Evolutionary conservation across 2,888 invertebrate species (phyloP).

Genomic region (Amphipoea lucens): DNA sequence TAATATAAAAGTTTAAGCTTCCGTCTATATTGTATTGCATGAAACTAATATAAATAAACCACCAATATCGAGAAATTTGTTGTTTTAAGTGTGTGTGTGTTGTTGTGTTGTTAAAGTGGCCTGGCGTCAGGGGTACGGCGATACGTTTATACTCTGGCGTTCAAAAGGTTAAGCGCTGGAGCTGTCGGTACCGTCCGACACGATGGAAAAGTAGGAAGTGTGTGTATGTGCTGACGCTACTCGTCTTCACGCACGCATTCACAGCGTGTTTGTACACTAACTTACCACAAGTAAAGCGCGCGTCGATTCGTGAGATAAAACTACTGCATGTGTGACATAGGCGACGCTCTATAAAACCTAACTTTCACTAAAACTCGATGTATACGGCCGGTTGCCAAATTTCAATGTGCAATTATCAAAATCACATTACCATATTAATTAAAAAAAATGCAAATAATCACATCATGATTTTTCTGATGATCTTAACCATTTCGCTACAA

Average conservation of each 20-base stretch:
- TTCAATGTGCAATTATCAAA: constrained; percentile 1
- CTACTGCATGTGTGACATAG: not conserved
- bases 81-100: too few species aligned
- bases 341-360: not conserved
- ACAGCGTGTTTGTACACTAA: too few species aligned
- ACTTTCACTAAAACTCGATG: not conserved
- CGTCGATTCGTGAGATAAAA: not conserved
- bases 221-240: not conserved
- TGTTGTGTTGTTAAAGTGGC: too few species aligned
- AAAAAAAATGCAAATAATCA: not conserved
- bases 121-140: too few species aligned
- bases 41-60: too few species aligned
- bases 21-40: too few species aligned
- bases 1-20: too few species aligned
- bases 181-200: not conserved
- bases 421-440: not conserved
- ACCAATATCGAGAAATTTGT: too few species aligned
- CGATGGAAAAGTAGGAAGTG: not conserved
- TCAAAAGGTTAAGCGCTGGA: not conserved
- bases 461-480: constrained; percentile 1
- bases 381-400: not conserved
- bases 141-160: too few species aligned
- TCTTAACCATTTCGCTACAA: not conserved
- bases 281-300: not conserved
- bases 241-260: not conserved